These are phyloP conservation scores for Chloromyia formosa DNA, from an alignment of 2,888 invertebrate genomes.

Conservation along the genomic window DNA sequence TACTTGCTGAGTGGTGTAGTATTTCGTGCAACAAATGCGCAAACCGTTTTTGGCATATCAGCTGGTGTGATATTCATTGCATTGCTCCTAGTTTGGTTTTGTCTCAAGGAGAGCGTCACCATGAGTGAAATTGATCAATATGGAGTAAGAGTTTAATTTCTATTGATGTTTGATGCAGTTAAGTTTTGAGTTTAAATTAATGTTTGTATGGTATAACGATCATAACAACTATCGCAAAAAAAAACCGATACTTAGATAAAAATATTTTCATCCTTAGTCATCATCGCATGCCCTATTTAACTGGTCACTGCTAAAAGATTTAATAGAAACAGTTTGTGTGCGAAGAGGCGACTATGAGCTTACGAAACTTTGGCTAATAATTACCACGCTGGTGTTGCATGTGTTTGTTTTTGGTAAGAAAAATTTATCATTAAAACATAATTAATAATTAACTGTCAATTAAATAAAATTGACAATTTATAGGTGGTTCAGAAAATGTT, in stretches of 20 bases:
- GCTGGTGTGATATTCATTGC: slow-evolving; percentile 54
- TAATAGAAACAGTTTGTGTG: slow-evolving; percentile 58
- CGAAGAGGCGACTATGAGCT: slow-evolving; percentile 56
- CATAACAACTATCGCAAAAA: too few species aligned
- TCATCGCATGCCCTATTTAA: slow-evolving; percentile 61
- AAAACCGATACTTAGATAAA: too few species aligned
- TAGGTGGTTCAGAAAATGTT: slow-evolving; percentile 63
- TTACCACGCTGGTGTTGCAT: slow-evolving; percentile 58
- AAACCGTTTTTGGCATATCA: slow-evolving; percentile 58
- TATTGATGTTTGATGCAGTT: background rate
- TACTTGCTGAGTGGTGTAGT: slow-evolving; percentile 70
- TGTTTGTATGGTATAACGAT: too few species aligned
- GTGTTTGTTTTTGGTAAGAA: slow-evolving; percentile 60
- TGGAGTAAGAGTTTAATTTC: slow-evolving; percentile 49
- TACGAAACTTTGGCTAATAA: slow-evolving; percentile 61
- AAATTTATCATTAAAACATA: too few species aligned
- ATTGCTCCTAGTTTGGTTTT: slow-evolving; percentile 56
- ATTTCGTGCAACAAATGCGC: slow-evolving; percentile 62
- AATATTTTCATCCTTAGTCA: slow-evolving; percentile 53
- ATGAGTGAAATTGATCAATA: slow-evolving; percentile 49
- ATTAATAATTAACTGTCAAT: too few species aligned
- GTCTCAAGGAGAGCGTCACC: slow-evolving; percentile 60
- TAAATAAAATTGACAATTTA: background rate
- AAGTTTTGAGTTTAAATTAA: too few species aligned
- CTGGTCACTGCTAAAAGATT: slow-evolving; percentile 59